Evolutionary conservation across 2,888 invertebrate species (phyloP).

Genomic region (Diplolepis rosae): DNA sequence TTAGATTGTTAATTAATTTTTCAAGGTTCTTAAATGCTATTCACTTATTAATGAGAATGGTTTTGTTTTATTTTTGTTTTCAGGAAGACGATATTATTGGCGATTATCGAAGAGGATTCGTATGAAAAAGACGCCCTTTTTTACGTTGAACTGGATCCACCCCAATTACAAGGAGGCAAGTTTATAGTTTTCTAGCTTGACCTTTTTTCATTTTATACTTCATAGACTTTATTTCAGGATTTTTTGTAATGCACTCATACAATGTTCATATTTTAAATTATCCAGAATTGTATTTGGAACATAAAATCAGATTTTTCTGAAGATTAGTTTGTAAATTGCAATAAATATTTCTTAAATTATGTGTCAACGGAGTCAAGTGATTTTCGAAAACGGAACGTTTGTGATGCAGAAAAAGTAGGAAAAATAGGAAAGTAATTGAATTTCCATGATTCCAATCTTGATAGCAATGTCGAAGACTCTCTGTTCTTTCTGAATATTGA

Average conservation of each 20-base stretch:
- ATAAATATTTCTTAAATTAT: no score
- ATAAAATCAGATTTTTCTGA: no score
- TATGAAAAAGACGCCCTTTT: slow-evolving; percentile 97
- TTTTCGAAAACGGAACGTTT: slow-evolving; percentile 1
- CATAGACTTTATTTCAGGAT: no score
- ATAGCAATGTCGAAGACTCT: slow-evolving; percentile 1
- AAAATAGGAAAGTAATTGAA: neutral
- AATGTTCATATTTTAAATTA: no score
- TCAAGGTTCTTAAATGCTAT: neutral
- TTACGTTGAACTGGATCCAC: slow-evolving; percentile 93
- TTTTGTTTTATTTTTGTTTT: slow-evolving; percentile 73
- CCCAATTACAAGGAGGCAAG: slow-evolving; percentile 91
- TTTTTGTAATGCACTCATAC: no score
- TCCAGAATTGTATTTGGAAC: no score
- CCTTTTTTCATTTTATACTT: no score
- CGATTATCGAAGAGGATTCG: slow-evolving; percentile 96
- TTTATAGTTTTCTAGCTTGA: slow-evolving; percentile 33
- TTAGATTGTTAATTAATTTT: neutral
- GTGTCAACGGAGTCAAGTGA: neutral
- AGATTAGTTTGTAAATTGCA: no score
- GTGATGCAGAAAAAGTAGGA: neutral
- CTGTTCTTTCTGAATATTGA: slow-evolving; percentile 11
- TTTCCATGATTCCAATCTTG: slow-evolving; percentile 15
- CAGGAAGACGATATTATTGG: slow-evolving; percentile 90
- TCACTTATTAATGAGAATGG: neutral